A percentile compares a stretch with the other conserved stretches of the same genome.
phyloP scores from a whole-genome alignment of 2,113 vertebrate species.

The Hystrix brachyura region DNA sequence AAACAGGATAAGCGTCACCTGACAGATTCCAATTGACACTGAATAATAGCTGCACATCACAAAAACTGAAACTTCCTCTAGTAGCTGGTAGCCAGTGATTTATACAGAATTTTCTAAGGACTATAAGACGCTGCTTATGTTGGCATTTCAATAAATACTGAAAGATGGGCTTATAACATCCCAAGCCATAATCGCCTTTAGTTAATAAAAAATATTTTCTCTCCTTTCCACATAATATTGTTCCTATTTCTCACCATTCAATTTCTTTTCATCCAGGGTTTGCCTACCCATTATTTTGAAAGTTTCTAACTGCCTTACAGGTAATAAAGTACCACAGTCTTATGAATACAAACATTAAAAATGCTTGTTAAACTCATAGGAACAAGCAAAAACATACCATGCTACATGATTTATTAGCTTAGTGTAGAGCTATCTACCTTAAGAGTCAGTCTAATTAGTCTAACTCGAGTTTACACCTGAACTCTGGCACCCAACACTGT shows the following conservation, averaged over 20 bases:
- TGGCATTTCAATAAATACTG: conserved; percentile 35
- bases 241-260: conserved; percentile 27
- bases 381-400: neutral
- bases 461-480: neutral
- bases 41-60: neutral
- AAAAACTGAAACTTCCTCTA: neutral
- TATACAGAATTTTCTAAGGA: neutral
- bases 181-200: conserved; percentile 24
- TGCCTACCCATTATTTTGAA: neutral
- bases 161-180: neutral
- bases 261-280: neutral
- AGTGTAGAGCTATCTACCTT: neutral
- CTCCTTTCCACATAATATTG: conserved; percentile 41
- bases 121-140: neutral
- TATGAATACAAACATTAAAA: conserved; percentile 21
- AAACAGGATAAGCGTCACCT: neutral
- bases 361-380: neutral
- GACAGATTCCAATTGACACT: neutral
- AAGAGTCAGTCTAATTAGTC: neutral
- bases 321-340: neutral
- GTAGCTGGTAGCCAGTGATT: neutral
- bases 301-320: neutral
- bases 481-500: neutral
- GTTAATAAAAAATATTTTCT: conserved; percentile 52
- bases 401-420: neutral